Evolutionary conservation across 2,113 vertebrate species (phyloP), one percentile per base, ranked within the genome.

Genomic region (Aphyosemion australe): DNA sequence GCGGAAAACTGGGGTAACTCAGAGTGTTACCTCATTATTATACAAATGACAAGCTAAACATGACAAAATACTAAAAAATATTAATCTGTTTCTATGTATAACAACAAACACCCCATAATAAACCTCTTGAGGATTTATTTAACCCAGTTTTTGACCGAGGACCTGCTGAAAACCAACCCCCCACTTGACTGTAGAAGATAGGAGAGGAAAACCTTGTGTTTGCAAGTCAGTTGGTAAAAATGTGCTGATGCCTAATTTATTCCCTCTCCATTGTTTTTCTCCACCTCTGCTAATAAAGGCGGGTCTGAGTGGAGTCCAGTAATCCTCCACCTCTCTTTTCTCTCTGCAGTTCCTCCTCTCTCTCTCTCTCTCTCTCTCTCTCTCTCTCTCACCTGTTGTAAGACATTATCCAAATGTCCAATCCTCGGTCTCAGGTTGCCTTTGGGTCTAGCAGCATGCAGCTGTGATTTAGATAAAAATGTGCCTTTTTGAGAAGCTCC

Each of bases 291-390:
- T 59, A 71, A 59, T 43, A 39, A 68, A n/a, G 53, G 12, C n/a
- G 26, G 46, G 58, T 64, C 57, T 73, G 19, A 67, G 57, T 59
- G 41, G 50, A 64, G 54, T 18, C 43, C 32, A 56, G 32, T 18
- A 58, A 42, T 39, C 31, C 26, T 37, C 46, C 37, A 2, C 2
- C 11, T n/a, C 46, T 49, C 59, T 19, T 48, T 48, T n/a, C 31
- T 19, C 34, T 49, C 34, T 32, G 32, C 10, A 61, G 47, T 61
- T 53, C 48, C 34, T 20, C 11, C 45, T 56, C 41, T 31, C 39
- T 62, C 39, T 7, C 26, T 26, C 26, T 26, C 26, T 26, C 26
- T 26, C 26, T 26, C 26, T 26, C 26, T 26, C 26, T 26, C 26
- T 26, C 26, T 59, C 19, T 39, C 32, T 59, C 56, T 65, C 15